phyloP scores from a whole-genome alignment of 2,888 invertebrate species.

The Neoascia interrupta region DNA sequence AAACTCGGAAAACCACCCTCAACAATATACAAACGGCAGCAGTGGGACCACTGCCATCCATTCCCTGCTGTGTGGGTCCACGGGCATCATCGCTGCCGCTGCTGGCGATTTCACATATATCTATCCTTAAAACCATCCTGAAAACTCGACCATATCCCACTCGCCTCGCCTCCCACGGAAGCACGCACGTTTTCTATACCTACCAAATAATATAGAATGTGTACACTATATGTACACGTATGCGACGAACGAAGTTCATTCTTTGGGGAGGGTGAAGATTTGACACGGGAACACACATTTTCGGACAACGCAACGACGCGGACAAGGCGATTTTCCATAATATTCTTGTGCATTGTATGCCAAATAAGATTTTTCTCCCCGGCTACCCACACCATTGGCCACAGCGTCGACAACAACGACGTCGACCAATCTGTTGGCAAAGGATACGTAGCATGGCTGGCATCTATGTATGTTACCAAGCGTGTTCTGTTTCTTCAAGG shows the following conservation, averaged over 20 bases:
- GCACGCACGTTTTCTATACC: constrained; percentile 52
- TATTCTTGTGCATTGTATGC: constrained; percentile 69
- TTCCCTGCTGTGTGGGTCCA: too few species aligned
- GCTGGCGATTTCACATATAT: constrained; percentile 64
- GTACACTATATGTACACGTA: constrained; percentile 4
- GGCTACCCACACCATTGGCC: constrained; percentile 9
- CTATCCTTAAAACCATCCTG: constrained; percentile 55
- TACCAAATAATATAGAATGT: not conserved
- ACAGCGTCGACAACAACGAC: constrained; percentile 8
- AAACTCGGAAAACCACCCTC: constrained; percentile 31
- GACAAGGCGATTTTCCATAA: constrained; percentile 68
- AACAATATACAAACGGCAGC: not conserved
- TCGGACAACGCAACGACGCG: constrained; percentile 70
- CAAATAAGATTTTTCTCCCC: constrained; percentile 66
- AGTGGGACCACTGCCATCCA: too few species aligned
- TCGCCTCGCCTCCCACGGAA: constrained; percentile 22
- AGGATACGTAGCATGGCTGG: constrained; percentile 9
- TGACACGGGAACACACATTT: constrained; percentile 66
- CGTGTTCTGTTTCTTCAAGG: constrained; percentile 62
- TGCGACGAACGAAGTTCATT: constrained; percentile 20
- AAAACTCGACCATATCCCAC: constrained; percentile 52
- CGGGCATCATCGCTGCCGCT: constrained; percentile 35
- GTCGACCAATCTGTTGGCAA: too few species aligned
- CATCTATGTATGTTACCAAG: constrained; percentile 20
- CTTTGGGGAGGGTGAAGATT: constrained; percentile 60